Evolutionary conservation across 2,113 vertebrate genomes (phyloP).

Genomic region (Salvelinus sp.): DNA sequence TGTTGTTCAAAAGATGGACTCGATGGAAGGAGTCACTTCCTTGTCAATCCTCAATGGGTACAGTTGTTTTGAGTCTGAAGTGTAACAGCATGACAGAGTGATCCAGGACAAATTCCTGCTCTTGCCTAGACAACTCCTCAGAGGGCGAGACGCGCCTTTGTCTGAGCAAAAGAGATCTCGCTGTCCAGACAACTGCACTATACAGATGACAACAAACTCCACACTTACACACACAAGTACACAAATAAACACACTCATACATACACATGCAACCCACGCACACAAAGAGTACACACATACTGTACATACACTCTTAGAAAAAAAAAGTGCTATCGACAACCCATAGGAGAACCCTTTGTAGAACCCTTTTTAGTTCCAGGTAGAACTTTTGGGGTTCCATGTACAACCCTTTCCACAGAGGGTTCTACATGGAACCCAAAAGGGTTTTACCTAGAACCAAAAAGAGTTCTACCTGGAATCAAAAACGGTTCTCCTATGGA

Average conservation of each 20-base stretch:
- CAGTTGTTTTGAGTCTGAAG: neutral
- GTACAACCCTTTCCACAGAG: no score
- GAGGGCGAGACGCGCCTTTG: constrained; percentile 43
- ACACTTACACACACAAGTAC: neutral
- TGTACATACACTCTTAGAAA: no score
- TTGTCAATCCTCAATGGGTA: neutral
- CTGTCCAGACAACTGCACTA: constrained; percentile 25
- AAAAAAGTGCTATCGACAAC: no score
- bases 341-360: no score
- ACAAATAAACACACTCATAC: neutral
- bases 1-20: neutral
- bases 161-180: neutral
- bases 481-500: no score
- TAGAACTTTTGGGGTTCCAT: no score
- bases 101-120: constrained; percentile 45
- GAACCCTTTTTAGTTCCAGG: no score
- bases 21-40: constrained; percentile 13
- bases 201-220: neutral
- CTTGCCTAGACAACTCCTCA: constrained; percentile 53
- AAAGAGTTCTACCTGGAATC: no score
- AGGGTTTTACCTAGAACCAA: no score
- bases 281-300: no score
- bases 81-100: constrained; percentile 44
- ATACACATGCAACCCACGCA: neutral
- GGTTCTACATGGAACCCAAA: no score